These are phyloP conservation scores for Boulengeromyrus knoepffleri DNA, from an alignment of 2,113 vertebrate genomes.

Conservation along the genomic window DNA sequence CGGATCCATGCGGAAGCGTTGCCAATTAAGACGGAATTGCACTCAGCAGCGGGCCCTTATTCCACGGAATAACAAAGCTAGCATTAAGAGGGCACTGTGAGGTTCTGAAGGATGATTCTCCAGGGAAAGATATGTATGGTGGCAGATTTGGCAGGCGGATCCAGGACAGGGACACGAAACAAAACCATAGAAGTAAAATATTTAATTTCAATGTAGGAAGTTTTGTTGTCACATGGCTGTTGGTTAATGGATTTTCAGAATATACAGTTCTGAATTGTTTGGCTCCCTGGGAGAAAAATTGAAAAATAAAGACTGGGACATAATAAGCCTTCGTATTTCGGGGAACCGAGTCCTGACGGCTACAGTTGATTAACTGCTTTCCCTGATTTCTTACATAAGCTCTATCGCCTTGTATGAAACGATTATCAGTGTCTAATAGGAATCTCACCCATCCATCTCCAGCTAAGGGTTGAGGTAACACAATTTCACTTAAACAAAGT, in stretches of 20 bases:
- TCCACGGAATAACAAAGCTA: not conserved
- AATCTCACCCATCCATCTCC: not conserved
- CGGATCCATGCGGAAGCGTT: not conserved
- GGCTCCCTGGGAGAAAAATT: not conserved
- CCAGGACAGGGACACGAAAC: not conserved
- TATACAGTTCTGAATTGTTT: not conserved
- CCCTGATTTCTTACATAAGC: not conserved
- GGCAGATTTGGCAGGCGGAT: not conserved
- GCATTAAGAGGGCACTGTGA: not conserved
- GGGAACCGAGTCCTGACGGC: not conserved
- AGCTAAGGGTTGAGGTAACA: not conserved
- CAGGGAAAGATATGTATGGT: not conserved
- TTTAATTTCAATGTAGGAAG: not conserved
- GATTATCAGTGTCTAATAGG: not conserved
- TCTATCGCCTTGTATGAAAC: not conserved
- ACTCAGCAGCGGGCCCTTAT: not conserved
- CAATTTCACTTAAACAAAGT: not conserved
- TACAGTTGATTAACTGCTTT: not conserved
- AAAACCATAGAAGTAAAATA: not conserved
- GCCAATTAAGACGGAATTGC: not conserved
- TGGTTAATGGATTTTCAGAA: not conserved
- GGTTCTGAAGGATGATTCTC: not conserved
- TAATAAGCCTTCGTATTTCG: not conserved
- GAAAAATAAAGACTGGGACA: not conserved
- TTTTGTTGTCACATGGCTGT: not conserved